phyloP scores from a whole-genome alignment of 2,797 vertebrate species.

The Sebastes cheni region DNA sequence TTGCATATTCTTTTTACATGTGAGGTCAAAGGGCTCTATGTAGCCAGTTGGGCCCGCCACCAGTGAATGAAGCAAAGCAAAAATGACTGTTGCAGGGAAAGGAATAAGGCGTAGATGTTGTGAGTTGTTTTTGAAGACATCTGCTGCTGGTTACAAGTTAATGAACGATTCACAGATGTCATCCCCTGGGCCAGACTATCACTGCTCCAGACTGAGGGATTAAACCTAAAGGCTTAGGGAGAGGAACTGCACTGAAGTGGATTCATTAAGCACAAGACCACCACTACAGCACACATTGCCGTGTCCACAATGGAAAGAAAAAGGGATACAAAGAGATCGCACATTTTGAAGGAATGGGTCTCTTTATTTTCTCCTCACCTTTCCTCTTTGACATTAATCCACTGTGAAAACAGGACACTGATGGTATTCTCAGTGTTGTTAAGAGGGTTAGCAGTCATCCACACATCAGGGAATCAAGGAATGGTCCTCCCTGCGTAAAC shows the following conservation, averaged over 20 bases:
- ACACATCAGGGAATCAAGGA: constrained; percentile 80
- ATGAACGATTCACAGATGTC: constrained; percentile 85
- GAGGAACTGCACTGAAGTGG: constrained; percentile 76
- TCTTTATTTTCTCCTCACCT: constrained; percentile 29
- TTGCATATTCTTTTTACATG: background rate
- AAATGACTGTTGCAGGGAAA: constrained; percentile 42
- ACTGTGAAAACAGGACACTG: constrained; percentile 48
- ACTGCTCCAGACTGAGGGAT: constrained; percentile 77
- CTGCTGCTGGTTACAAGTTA: constrained; percentile 82
- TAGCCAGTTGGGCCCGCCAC: background rate
- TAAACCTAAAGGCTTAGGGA: constrained; percentile 69
- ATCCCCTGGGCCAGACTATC: constrained; percentile 80
- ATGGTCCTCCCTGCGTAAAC: constrained; percentile 71
- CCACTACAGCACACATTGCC: constrained; percentile 63
- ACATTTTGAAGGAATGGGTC: background rate
- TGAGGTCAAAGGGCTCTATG: background rate
- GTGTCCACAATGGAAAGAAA: constrained; percentile 33
- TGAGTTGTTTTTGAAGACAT: constrained; percentile 76
- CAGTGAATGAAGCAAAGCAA: constrained; percentile 36
- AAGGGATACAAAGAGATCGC: background rate
- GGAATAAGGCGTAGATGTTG: constrained; percentile 59
- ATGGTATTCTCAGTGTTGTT: constrained; percentile 59
- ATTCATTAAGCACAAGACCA: constrained; percentile 78
- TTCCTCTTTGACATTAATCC: constrained; percentile 7
- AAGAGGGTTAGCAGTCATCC: constrained; percentile 67